Conservation (phyloP, 2,113 vertebrate genomes). For the Paradoxurus hermaphroditus region DNA sequence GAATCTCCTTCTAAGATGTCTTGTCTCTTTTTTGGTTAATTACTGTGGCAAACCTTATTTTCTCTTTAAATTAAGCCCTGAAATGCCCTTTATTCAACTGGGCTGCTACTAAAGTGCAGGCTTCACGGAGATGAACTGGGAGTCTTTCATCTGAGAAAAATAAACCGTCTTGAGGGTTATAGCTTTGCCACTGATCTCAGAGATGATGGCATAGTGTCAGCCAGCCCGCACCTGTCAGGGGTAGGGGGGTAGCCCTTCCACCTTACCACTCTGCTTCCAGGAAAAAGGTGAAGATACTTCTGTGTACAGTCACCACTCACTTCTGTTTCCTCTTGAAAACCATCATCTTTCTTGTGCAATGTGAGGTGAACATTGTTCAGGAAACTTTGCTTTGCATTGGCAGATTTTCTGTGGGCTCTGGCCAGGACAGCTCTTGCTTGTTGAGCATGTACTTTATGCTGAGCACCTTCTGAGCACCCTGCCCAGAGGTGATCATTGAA, state of each 20-base stretch:
- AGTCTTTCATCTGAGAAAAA: neutral
- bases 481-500: neutral
- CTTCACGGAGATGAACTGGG: neutral
- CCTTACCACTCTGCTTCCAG: neutral
- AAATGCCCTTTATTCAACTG: neutral
- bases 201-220: rapidly evolving
- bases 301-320: neutral
- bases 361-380: neutral
- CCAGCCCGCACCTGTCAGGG: neutral
- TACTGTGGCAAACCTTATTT: conserved; percentile 38
- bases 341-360: neutral
- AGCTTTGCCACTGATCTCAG: neutral
- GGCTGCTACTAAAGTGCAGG: neutral
- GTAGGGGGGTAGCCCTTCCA: neutral
- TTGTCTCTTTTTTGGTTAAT: conserved; percentile 4
- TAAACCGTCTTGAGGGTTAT: neutral
- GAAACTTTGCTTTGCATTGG: neutral
- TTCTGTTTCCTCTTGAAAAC: neutral
- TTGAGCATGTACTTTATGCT: neutral
- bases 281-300: neutral
- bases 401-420: neutral
- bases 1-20: neutral
- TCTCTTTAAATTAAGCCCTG: conserved; percentile 19
- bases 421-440: neutral
- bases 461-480: neutral